phyloP scores from a whole-genome alignment of 2,888 invertebrate genomes.

The Leptinotarsa rubiginosa region DNA sequence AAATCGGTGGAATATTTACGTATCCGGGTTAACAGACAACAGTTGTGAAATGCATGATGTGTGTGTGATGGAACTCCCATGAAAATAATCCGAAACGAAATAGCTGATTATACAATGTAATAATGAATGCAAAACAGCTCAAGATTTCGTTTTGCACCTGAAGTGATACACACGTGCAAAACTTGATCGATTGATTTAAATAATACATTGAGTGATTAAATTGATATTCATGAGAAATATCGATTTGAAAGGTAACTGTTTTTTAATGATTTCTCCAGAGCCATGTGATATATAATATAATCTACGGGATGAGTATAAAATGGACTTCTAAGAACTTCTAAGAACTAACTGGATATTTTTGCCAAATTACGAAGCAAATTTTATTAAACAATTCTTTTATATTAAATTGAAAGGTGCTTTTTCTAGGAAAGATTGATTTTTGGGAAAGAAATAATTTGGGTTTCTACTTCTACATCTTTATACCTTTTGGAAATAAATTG shows the following conservation, averaged over 20 bases:
- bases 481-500: too few relatives aligned
- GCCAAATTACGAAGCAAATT: too few relatives aligned
- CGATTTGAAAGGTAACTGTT: neutral
- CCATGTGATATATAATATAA: neutral
- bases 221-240: neutral
- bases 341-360: too few relatives aligned
- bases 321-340: too few relatives aligned
- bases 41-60: neutral
- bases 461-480: too few relatives aligned
- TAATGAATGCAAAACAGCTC: constrained; percentile 15
- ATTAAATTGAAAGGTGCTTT: too few relatives aligned
- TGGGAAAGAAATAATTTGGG: too few relatives aligned
- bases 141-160: constrained; percentile 14
- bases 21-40: constrained; percentile 3
- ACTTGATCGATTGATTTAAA: constrained; percentile 11
- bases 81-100: constrained; percentile 14
- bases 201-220: constrained; percentile 2
- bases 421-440: too few relatives aligned
- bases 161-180: constrained; percentile 19
- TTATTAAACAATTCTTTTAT: too few relatives aligned
- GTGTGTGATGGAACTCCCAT: neutral
- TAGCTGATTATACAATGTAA: neutral
- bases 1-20: neutral
- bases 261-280: neutral
- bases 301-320: too few relatives aligned